Base-by-base conservation (phyloP, 2,888 invertebrate species). In the Busseola fusca region DNA sequence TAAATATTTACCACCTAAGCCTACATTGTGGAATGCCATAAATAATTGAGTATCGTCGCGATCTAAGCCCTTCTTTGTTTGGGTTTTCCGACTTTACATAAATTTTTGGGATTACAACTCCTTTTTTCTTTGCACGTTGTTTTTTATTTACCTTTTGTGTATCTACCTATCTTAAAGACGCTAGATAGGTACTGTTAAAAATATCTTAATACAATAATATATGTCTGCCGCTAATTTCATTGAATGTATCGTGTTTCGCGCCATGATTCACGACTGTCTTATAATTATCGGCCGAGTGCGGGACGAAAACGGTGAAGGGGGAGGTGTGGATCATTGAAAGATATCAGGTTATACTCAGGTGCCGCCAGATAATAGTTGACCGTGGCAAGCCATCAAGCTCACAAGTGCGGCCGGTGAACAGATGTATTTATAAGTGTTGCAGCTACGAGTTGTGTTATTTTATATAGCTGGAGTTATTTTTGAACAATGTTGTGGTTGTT, bases 401-500 rank as follows among this genome's bases (percentile, higher is more conserved):
- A 0, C 40, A 45, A 34, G 34, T 34, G 34, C 34, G 7, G 34
- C 34, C 34, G 34, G 34, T 7, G 34, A 34, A 34, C 34, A 7
- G 34, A 34, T 34, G 34, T 34, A 34, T 34, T 4, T 34, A n/a
- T n/a, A 34, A 34, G 34, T 34, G 34, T 34, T 34, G 34, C 34
- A 34, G 34, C 34, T 34, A 34, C 34, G 5, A 34, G 34, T 34
- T 6, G 34, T 56, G 2, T 12, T 27, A 27, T 68, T 30, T 56
- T n/a, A 27, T 27, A 10, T 25, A 21, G 0, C 14, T 34, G 18
- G 18, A 59, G 14, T 60, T 45, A 37, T 16, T 18, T 30, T 27
- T 27, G 27, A 34, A 25, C n/a, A 73, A 80, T 80, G 80, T 56
- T 60, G 48, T 25, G 74, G 64, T 18, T 50, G 27, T n/a, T 76